A percentile compares a stretch with the other conserved stretches of the same genome.
phyloP scores from a whole-genome alignment of 2,113 vertebrate species.

The Guaruba guarouba region DNA sequence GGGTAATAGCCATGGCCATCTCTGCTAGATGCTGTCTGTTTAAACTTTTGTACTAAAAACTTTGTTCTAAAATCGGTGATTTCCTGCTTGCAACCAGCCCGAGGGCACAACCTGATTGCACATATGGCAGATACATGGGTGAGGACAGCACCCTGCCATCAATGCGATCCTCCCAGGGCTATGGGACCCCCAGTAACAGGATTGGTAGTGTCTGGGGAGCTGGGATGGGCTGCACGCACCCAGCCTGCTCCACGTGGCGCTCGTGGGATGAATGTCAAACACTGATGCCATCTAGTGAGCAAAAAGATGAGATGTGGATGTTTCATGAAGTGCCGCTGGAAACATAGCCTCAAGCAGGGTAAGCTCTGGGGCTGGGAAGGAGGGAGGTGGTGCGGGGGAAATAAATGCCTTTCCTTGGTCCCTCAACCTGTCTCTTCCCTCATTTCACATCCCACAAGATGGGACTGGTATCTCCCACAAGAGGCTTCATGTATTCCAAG shows the following conservation, averaged over 20 bases:
- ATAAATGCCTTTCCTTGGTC: not conserved
- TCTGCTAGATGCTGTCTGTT: not conserved
- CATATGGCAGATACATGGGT: rapidly evolving
- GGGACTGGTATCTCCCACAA: not conserved
- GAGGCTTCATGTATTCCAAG: not conserved
- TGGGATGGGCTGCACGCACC: not conserved
- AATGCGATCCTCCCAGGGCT: not conserved
- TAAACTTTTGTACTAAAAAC: not conserved
- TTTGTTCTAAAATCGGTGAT: not conserved
- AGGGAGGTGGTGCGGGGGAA: not conserved
- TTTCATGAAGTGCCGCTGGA: not conserved
- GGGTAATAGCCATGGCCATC: rapidly evolving
- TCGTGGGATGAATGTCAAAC: not conserved
- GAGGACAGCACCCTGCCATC: not conserved
- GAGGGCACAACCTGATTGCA: not conserved
- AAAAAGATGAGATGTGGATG: rapidly evolving
- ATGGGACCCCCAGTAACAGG: not conserved
- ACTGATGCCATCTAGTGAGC: conserved; percentile 51
- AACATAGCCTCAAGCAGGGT: not conserved
- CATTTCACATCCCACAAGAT: not conserved
- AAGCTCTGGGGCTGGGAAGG: not conserved
- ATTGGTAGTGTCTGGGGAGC: rapidly evolving
- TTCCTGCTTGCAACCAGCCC: not conserved
- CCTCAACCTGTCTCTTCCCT: not conserved
- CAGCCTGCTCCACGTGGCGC: not conserved